Evolutionary conservation across 2,888 invertebrate species (phyloP).

Genomic region (Lasioglossum lativentre): DNA sequence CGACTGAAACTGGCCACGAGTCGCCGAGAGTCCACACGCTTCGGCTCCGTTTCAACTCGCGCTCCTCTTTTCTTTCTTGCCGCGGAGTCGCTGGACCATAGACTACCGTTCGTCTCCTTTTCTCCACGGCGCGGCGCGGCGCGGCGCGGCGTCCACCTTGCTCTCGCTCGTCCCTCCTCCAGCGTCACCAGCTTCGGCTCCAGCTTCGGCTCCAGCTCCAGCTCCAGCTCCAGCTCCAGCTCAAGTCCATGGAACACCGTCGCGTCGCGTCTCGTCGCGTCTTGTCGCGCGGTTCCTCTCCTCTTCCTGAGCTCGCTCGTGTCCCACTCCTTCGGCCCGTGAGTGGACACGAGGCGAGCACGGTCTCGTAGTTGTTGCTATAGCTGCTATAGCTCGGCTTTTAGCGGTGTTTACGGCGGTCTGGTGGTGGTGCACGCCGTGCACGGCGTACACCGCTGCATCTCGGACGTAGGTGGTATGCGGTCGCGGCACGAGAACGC

Average conservation of each 20-base stretch:
- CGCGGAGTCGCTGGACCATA: constrained; percentile 50
- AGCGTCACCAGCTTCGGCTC: no score
- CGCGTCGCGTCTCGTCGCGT: not conserved
- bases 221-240: not conserved
- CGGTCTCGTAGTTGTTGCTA: constrained; percentile 36
- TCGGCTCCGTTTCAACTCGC: constrained; percentile 59
- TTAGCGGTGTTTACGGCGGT: constrained; percentile 47
- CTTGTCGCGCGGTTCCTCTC: constrained; percentile 22
- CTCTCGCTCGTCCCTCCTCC: constrained; percentile 50
- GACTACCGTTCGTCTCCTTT: constrained; percentile 53
- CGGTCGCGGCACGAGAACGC: constrained; percentile 58
- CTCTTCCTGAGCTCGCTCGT: constrained; percentile 15
- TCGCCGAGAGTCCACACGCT: constrained; percentile 61
- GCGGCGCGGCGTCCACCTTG: constrained; percentile 45
- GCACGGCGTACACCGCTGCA: constrained; percentile 25
- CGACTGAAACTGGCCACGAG: constrained; percentile 80
- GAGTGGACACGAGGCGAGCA: constrained; percentile 27
- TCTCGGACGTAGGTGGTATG: constrained; percentile 76
- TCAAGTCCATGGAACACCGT: constrained; percentile 9
- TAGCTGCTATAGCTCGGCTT: no score
- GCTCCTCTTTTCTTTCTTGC: constrained; percentile 63
- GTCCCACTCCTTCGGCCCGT: constrained; percentile 38
- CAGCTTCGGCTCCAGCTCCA: not conserved
- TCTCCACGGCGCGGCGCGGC: no score
- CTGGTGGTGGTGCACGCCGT: constrained; percentile 35